phyloP scores from a whole-genome alignment of 2,888 invertebrate genomes.

The Norana najaformis region DNA sequence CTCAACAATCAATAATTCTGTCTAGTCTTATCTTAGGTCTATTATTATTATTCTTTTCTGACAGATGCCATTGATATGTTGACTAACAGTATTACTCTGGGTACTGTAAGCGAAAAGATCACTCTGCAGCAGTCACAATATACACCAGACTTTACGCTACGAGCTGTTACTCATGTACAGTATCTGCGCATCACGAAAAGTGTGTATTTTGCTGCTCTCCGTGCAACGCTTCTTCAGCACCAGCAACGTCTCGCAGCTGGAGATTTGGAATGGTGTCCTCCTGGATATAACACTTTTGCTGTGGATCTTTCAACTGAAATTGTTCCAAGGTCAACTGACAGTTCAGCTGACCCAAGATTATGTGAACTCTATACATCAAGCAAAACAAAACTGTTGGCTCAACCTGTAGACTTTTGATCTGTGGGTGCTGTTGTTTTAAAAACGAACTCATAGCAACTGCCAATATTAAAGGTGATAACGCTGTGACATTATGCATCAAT shows the following conservation, averaged over 20 bases:
- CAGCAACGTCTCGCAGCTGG: background rate
- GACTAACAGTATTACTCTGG: background rate
- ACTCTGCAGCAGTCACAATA: conserved; percentile 20
- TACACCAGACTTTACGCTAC: conserved; percentile 32
- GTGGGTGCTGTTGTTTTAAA: background rate
- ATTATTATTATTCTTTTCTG: background rate
- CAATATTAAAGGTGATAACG: background rate
- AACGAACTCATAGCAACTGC: background rate
- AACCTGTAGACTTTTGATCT: background rate
- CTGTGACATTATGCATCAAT: background rate
- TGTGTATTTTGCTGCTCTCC: background rate
- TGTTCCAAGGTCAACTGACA: background rate
- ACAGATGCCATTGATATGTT: conserved; percentile 7
- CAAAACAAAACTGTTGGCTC: conserved; percentile 16
- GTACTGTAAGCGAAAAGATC: background rate
- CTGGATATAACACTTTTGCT: conserved; percentile 10
- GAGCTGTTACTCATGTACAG: conserved; percentile 18
- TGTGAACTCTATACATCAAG: background rate
- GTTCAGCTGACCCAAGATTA: background rate
- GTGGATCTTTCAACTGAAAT: background rate
- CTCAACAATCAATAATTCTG: background rate
- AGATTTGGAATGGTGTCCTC: background rate
- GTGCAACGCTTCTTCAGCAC: conserved; percentile 20
- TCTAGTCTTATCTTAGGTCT: no score
- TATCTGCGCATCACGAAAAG: background rate